These are phyloP conservation scores for Porites lobata DNA, from an alignment of 92 coral and sea anemone species.

Conservation along the genomic window DNA sequence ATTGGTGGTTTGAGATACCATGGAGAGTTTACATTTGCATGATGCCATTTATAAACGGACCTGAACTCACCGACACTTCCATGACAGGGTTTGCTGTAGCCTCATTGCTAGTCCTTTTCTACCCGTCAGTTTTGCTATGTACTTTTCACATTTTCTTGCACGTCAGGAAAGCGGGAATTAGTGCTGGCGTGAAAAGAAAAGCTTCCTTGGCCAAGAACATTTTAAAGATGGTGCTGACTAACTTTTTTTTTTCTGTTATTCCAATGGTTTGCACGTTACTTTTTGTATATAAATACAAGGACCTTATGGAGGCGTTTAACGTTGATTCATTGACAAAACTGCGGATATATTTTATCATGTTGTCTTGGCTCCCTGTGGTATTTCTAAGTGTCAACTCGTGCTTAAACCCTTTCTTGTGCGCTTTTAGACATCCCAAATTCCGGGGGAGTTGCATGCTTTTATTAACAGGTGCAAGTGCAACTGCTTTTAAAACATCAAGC, in stretches of 20 bases:
- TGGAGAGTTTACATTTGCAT: constrained; percentile 77
- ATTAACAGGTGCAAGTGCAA: constrained; percentile 9
- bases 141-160: constrained; percentile 59
- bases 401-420: constrained; percentile 76
- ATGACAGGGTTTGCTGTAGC: constrained; percentile 44
- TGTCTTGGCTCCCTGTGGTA: constrained; percentile 74
- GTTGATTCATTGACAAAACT: constrained; percentile 40
- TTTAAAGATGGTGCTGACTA: constrained; percentile 64
- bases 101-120: constrained; percentile 50
- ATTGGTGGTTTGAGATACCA: constrained; percentile 76
- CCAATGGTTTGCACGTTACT: constrained; percentile 67
- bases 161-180: constrained; percentile 43
- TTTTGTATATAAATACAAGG: constrained; percentile 47
- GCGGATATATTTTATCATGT: constrained; percentile 44
- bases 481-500: neutral
- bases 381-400: constrained; percentile 71
- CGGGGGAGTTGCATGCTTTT: constrained; percentile 1
- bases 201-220: constrained; percentile 74
- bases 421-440: constrained; percentile 76
- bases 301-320: constrained; percentile 11
- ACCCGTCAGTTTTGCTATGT: constrained; percentile 43
- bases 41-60: constrained; percentile 69
- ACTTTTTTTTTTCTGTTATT: constrained; percentile 57
- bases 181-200: constrained; percentile 71
- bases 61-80: constrained; percentile 17